Conservation (phyloP, 2,113 vertebrate species). For the Mormoops blainvillei region DNA sequence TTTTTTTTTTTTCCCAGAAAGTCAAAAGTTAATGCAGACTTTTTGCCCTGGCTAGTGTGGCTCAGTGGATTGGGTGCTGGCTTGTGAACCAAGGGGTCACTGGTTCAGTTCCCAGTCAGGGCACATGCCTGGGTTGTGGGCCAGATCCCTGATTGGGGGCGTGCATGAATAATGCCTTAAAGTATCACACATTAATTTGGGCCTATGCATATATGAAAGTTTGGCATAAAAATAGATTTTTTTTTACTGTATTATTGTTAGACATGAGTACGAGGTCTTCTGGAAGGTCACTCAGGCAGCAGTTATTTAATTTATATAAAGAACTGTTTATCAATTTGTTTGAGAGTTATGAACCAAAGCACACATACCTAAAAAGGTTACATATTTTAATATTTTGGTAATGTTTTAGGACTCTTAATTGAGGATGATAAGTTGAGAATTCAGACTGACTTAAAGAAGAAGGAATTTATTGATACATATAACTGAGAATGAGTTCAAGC, state of each 20-base stretch:
- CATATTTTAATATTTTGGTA: slow-evolving; percentile 2
- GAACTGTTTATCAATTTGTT: background rate
- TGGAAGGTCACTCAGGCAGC: background rate
- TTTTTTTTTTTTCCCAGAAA: background rate
- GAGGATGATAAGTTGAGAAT: background rate
- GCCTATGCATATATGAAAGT: background rate
- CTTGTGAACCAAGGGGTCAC: too few species aligned
- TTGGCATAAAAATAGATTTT: background rate
- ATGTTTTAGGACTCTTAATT: background rate
- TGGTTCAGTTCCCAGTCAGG: too few species aligned
- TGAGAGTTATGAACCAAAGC: background rate
- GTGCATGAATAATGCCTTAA: background rate
- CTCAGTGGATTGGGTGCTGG: too few species aligned
- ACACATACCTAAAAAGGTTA: background rate
- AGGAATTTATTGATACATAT: background rate
- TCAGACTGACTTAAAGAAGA: background rate
- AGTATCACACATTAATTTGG: background rate
- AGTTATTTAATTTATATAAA: background rate
- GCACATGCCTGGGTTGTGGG: too few species aligned
- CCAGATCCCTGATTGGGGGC: too few species aligned
- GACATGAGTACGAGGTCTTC: background rate
- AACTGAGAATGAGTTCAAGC: background rate
- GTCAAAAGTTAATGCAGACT: background rate
- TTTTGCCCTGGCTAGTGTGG: too few species aligned
- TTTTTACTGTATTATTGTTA: background rate